Base-by-base conservation (phyloP, 2,888 invertebrate genomes). In the Heliconius charithonia region DNA sequence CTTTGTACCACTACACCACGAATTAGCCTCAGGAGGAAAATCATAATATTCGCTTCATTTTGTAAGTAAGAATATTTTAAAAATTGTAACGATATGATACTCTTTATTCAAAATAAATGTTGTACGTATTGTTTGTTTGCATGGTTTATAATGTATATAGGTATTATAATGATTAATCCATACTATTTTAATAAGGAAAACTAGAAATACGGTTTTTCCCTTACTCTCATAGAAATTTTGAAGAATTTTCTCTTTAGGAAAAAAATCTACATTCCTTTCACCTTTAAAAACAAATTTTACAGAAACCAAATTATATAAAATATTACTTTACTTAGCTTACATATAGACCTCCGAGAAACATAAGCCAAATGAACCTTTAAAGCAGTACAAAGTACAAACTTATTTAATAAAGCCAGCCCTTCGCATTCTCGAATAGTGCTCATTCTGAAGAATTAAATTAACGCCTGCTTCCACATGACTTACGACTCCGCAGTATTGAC, bases 391-490 rank as follows among this genome's bases (percentile, higher is more conserved):
- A 73, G 78, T 78, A 74, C 80, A 63, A 79, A 77, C 77, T 81
- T 81, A 79, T 76, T 79, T 76, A 81, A 79, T 80, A 79, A 76
- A 77, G 74, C 81, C 81, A 73, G 69, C 71, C 78, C 65, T 72
- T 72, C 59, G 72, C 72, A 72, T 80, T 76, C 76, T 77, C 66
- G 67, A 75, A 78, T 80, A 76, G 76, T 80, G 72, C 76, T 78
- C 63, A 75, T 76, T 80, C 75, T 76, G 79, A 79, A 75, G 77
- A 79, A 79, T 81, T 77, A 69, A 81, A 79, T 82, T 79, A 80
- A 84, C 83, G 84, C 83, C 82, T 85, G 83, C 82, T 79, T 75
- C 41, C 62, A 65, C 75, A 73, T 74, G 77, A 78, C 77, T 78
- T 78, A 32, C 73, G 77, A 77, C 37, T 65, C 32, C 25, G 45